phyloP scores from a whole-genome alignment of 2,113 vertebrate genomes.

The Indicator maculatus region DNA sequence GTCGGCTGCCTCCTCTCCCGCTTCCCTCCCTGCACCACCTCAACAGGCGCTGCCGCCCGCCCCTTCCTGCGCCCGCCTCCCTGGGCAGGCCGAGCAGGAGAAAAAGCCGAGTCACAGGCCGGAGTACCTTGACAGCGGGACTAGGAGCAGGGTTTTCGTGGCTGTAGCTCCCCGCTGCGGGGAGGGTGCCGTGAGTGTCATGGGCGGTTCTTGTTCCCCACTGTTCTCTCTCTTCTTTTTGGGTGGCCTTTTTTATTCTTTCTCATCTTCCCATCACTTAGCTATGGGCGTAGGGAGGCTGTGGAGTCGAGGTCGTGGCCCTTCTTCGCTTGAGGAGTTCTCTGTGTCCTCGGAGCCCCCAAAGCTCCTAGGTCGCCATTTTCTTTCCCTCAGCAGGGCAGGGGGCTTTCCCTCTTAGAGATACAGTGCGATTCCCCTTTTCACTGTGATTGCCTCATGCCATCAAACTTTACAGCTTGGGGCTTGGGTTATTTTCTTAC shows the following conservation, averaged over 20 bases:
- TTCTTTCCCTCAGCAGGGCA: not conserved
- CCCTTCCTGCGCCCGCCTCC: constrained; percentile 23
- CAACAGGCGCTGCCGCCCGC: not conserved
- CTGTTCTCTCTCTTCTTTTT: accelerated
- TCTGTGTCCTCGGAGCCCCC: no score
- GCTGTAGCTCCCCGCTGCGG: accelerated
- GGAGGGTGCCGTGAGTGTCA: accelerated
- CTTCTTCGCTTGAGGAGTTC: not conserved
- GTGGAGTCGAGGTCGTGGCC: accelerated
- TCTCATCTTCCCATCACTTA: accelerated
- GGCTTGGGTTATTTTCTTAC: not conserved
- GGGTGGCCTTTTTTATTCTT: accelerated
- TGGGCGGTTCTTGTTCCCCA: accelerated
- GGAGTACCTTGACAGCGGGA: accelerated
- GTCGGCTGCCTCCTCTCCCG: constrained; percentile 31
- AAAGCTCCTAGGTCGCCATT: not conserved
- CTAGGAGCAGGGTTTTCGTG: no score
- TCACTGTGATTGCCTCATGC: not conserved
- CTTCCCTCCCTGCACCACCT: not conserved
- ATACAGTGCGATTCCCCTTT: not conserved
- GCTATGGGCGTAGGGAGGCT: accelerated
- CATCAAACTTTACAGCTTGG: not conserved
- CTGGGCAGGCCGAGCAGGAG: not conserved
- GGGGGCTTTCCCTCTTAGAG: accelerated
- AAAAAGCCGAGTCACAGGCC: not conserved